Evolutionary conservation across 1,140 invertebrate genomes (phyloP).

Genomic region (Acyrthosiphon pisum): DNA sequence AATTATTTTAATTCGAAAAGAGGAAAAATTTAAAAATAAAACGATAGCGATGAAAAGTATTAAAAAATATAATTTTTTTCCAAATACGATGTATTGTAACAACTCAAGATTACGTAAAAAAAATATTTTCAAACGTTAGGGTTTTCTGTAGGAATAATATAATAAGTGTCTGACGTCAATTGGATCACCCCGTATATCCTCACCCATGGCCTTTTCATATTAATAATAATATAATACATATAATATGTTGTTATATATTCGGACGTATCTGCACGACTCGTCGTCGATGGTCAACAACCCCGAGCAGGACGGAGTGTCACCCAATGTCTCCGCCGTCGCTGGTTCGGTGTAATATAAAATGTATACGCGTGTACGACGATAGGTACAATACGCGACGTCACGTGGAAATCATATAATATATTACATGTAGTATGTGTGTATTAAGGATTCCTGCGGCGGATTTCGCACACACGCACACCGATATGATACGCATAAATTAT

Average conservation of each 20-base stretch:
- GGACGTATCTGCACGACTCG: constrained; percentile 34
- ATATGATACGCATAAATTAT: constrained; percentile 16
- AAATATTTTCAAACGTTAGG: neutral
- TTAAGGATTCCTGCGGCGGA: neutral
- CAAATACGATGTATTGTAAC: neutral
- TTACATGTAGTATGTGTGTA: neutral
- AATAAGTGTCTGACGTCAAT: neutral
- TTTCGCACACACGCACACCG: neutral
- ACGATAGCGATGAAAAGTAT: neutral
- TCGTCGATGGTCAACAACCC: constrained; percentile 44
- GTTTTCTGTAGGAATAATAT: neutral
- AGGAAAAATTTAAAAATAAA: neutral
- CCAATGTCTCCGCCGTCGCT: neutral
- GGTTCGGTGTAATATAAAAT: neutral
- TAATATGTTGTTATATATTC: neutral
- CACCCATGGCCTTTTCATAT: neutral
- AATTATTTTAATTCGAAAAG: neutral
- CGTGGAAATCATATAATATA: constrained; percentile 17
- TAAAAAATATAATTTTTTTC: neutral
- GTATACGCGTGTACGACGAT: neutral
- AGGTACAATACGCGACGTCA: constrained; percentile 9
- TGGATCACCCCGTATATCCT: constrained; percentile 6
- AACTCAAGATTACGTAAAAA: neutral
- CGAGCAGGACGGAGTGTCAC: neutral
- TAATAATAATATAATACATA: neutral